phyloP scores from a whole-genome alignment of 2,888 invertebrate species.

The Noctua fimbriata region DNA sequence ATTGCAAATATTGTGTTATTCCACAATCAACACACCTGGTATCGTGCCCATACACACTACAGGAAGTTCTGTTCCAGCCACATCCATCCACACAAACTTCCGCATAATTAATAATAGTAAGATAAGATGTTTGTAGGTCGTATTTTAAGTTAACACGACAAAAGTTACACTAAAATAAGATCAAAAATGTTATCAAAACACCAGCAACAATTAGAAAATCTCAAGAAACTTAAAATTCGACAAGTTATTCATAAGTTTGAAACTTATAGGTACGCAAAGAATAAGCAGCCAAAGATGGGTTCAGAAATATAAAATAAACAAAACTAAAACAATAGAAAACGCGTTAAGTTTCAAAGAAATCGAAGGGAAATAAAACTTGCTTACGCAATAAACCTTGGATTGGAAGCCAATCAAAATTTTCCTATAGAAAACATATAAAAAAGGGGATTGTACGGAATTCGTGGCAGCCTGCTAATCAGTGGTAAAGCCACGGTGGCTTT shows the following conservation, averaged over 20 bases:
- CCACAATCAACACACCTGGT: neutral
- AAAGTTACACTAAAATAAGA: neutral
- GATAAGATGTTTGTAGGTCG: too few relatives aligned
- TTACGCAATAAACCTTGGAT: slow-evolving; percentile 43
- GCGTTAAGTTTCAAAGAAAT: slow-evolving; percentile 20
- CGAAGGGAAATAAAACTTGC: slow-evolving; percentile 30
- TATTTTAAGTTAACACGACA: too few relatives aligned
- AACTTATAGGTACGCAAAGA: neutral
- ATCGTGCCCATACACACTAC: neutral
- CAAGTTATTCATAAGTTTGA: neutral
- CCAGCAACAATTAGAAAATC: neutral
- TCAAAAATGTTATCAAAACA: neutral
- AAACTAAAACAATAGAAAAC: neutral
- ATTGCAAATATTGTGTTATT: neutral
- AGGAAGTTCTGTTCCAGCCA: neutral
- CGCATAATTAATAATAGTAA: too few relatives aligned
- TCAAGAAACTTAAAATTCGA: neutral
- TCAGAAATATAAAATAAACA: neutral
- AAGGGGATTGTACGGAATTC: slow-evolving; percentile 50
- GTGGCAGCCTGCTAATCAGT: slow-evolving; percentile 71
- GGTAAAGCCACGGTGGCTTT: slow-evolving; percentile 69
- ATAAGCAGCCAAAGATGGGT: too few relatives aligned
- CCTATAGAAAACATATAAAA: slow-evolving; percentile 56
- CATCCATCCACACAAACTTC: too few relatives aligned
- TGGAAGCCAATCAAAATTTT: slow-evolving; percentile 58